Evolutionary conservation across 2,113 vertebrate genomes (phyloP), one percentile per base, ranked within the genome.

Genomic region (Peromyscus californicus): DNA sequence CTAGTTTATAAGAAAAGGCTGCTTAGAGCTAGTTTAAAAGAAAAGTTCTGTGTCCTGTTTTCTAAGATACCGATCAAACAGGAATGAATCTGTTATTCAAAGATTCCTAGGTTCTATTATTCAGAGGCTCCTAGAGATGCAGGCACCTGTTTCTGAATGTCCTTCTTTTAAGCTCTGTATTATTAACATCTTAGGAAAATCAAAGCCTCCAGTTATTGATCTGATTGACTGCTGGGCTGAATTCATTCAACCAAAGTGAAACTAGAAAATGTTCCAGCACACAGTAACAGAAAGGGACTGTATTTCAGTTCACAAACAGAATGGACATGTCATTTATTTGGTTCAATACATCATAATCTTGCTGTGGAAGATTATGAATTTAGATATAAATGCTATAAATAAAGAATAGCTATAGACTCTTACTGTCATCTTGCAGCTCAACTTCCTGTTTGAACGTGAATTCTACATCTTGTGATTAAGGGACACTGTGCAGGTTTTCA

Each of bases 181-280:
- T 86, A 78, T 96, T 94, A 94, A 93, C 86, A 89, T 91, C 45
- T 94, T 91, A 91, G 19, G 82, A 89, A 91, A 93, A 91, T 96
- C 48, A 89, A 82, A 97, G 33, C 42, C 42, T 96, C 26, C 70
- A 54, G 48, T 91, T 95, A 94, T 85, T 95, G 86, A 94, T 96
- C 82, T 90, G 92, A 91, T 76, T 94, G 86, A 89, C 76, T 96
- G 57, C 57, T 93, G 69, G 8, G 29, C 65, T 91, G 78, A 93
- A 93, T 94, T 89, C 48, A 70, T 82, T 93, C 94, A 93, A 82
- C 63, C 39, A 57, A 69, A 80, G 48, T 31, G 39, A 80, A 91
- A 24, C 39, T 63, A 51, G 74, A 80, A 93, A 91, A 82, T 76
- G 26, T 63, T 93, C 93, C 29, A 76, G 33, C 70, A 59, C 84